phyloP scores from a whole-genome alignment of 2,113 vertebrate species.

The Rhinolophus ferrumequinum region DNA sequence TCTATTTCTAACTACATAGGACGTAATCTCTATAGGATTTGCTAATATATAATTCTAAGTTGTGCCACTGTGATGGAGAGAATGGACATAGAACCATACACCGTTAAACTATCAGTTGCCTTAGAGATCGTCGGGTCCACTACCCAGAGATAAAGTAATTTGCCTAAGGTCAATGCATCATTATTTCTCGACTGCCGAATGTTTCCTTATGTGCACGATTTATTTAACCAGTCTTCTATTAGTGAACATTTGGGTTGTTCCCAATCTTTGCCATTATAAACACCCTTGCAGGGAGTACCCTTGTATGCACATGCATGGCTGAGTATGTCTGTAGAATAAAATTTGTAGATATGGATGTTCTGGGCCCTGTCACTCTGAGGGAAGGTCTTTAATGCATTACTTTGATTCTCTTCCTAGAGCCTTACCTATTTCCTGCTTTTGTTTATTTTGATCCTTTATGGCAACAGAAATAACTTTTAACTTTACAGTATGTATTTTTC shows the following conservation, averaged over 20 bases:
- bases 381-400: neutral
- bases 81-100: neutral
- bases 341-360: neutral
- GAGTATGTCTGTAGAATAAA: neutral
- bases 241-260: neutral
- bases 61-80: neutral
- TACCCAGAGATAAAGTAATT: neutral
- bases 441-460: neutral
- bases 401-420: neutral
- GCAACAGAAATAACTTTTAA: neutral
- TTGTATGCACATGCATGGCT: neutral
- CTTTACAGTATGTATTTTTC: neutral
- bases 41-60: neutral
- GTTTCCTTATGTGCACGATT: neutral
- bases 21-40: neutral
- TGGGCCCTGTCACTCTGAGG: neutral
- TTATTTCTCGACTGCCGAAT: neutral
- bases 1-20: neutral
- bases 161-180: neutral
- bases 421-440: neutral
- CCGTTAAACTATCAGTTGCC: neutral
- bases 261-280: neutral
- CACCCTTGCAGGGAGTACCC: neutral
- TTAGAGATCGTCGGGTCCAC: neutral
- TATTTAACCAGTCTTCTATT: neutral